Percentiles rank a stretch among this genome's conserved stretches.
Evolutionary conservation across 1,140 invertebrate species (phyloP).

Genomic region (Diorhabda sublineata): DNA sequence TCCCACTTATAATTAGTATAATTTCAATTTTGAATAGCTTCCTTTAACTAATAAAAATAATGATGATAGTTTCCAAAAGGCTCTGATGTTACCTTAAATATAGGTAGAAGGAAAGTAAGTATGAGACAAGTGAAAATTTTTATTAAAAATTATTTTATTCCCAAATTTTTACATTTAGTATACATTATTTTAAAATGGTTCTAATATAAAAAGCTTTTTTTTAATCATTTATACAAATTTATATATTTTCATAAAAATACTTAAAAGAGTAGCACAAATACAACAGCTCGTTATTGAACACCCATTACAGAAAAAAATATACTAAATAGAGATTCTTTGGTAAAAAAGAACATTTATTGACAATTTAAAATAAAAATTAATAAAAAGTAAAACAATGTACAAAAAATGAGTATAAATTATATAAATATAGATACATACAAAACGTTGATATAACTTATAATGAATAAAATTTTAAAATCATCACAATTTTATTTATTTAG

Average conservation of each 20-base stretch:
- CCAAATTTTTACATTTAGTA: slow-evolving; percentile 4
- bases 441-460: neutral
- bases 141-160: slow-evolving; percentile 8
- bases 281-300: slow-evolving; percentile 4
- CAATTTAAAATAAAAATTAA: neutral
- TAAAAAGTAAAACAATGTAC: neutral
- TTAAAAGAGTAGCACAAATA: slow-evolving; percentile 3
- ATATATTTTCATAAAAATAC: slow-evolving; percentile 3
- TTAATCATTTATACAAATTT: neutral
- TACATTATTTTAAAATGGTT: slow-evolving; percentile 8
- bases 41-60: no score
- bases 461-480: neutral
- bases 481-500: neutral
- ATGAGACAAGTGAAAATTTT: neutral
- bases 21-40: no score
- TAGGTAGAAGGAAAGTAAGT: no score
- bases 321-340: slow-evolving; percentile 2
- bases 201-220: neutral
- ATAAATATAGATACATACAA: neutral
- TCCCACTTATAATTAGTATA: no score
- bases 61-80: no score
- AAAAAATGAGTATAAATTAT: neutral
- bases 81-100: no score
- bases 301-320: slow-evolving; percentile 1
- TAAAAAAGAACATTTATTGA: neutral